A percentile compares a stretch with the other conserved stretches of the same genome.
phyloP scores from a whole-genome alignment of 2,113 vertebrate species.

The Python bivittatus region DNA sequence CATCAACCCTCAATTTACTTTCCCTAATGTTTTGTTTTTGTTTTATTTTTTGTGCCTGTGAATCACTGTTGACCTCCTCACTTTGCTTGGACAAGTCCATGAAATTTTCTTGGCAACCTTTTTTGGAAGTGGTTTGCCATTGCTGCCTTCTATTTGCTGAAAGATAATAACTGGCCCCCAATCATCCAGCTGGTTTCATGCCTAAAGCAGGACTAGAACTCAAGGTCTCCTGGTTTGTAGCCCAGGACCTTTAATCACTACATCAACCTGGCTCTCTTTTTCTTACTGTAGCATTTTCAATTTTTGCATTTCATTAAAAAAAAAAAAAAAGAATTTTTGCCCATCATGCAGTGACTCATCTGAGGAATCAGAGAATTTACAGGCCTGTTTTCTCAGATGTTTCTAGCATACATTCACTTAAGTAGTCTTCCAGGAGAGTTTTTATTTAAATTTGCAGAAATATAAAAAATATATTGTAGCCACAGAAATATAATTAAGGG shows the following conservation, averaged over 20 bases:
- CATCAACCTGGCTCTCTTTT: background rate
- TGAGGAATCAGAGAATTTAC: slow-evolving; percentile 28
- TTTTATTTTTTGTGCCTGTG: background rate
- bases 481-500: slow-evolving; percentile 32
- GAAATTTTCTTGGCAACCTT: background rate
- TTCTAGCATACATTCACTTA: slow-evolving; percentile 21
- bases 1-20: slow-evolving; percentile 25
- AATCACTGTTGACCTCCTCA: background rate
- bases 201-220: background rate
- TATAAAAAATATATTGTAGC: slow-evolving; percentile 31
- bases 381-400: background rate
- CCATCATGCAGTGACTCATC: background rate
- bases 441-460: slow-evolving; percentile 48
- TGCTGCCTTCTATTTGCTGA: background rate
- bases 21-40: background rate
- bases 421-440: slow-evolving; percentile 44
- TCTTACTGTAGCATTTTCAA: background rate
- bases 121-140: background rate
- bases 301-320: background rate
- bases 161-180: background rate
- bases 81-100: background rate
- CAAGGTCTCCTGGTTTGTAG: background rate
- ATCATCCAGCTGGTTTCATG: background rate
- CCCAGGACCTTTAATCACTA: too few relatives aligned
- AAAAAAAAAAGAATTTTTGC: background rate